Base-by-base conservation (phyloP, 1,140 invertebrate species). In the Drosophila lacteicornis region DNA sequence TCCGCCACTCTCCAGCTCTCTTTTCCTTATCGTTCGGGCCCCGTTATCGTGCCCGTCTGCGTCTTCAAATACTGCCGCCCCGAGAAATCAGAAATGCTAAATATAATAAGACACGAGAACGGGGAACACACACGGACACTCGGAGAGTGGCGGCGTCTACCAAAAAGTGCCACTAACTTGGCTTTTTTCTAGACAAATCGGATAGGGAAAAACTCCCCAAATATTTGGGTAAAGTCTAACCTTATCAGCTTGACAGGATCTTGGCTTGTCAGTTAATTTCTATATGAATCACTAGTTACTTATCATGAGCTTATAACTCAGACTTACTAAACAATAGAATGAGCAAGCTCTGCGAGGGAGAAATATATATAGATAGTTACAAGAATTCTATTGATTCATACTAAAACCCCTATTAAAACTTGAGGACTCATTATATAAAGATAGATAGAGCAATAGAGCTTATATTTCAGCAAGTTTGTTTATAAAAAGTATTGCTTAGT, bases 51-150 rank as follows among this genome's bases (percentile, higher is more conserved):
- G 11, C 13, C 40, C 19, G 71, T 38, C 55, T 74, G 69, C 36
- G 49, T 42, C 70, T 75, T 75, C 63, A 77, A 77, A 77, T 77
- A 42, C 51, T 27, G 63, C 75, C 75, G 75, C 65, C 63, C 38
- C 19, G 36, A 43, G 30, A 58, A 75, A 59, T 66, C 40, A 27
- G 25, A 53, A 77, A 77, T 77, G 45, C 55, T 77, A 78, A 69
- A 77, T 78, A 77, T 77, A 77, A 59, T 77, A 19, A 60, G 42
- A 43, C 49, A 40, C 19, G 25, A 40, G 53, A 55, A 40, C 38
- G 53, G 13, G 33, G 19, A n/a, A 45, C 45, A 45, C 45, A 38
- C 36, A 59, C 27, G 30, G 33, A 27, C 47, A 45, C 45, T 36
- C 33, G 9, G 27, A 55, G 38, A 55, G 38, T 53, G 62, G 27